A percentile compares a stretch with the other conserved stretches of the same genome.
phyloP scores from a whole-genome alignment of 2,113 vertebrate genomes.

The Cochlearius cochlearius region DNA sequence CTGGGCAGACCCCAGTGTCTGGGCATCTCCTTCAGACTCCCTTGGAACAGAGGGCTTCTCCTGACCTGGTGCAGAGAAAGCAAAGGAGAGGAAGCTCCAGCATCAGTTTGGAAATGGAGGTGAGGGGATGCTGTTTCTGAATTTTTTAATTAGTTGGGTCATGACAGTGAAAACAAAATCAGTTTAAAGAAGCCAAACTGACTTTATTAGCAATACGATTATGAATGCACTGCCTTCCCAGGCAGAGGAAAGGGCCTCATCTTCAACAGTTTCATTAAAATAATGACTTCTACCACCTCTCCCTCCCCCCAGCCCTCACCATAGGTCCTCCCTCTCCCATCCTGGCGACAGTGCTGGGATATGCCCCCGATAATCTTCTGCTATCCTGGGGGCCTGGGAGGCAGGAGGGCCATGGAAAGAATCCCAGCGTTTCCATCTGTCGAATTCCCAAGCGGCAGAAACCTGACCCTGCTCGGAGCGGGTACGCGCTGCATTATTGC shows the following conservation, averaged over 20 bases:
- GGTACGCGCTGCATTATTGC: slow-evolving; percentile 6
- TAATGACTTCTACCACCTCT: background rate
- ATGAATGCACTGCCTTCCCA: background rate
- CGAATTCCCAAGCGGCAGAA: slow-evolving; percentile 68
- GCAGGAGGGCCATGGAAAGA: slow-evolving; percentile 70
- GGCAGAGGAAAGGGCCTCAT: background rate
- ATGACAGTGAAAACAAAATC: background rate
- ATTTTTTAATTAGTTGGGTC: background rate
- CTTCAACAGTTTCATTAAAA: background rate
- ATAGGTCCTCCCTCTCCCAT: background rate
- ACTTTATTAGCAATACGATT: background rate
- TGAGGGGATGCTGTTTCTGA: background rate
- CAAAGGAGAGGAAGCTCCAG: background rate
- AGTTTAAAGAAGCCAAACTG: background rate
- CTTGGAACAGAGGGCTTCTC: background rate
- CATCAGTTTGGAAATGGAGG: background rate
- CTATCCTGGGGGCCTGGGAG: slow-evolving; percentile 60
- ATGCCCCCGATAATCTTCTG: slow-evolving; percentile 63
- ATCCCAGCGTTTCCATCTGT: slow-evolving; percentile 71
- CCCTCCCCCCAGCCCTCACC: background rate
- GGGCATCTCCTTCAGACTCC: background rate
- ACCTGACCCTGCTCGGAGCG: background rate
- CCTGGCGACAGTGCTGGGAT: background rate
- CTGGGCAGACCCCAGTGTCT: background rate
- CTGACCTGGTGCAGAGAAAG: background rate